A percentile compares a stretch with the other conserved stretches of the same genome.
These are phyloP conservation scores for Clupea harengus DNA, from an alignment of 2,113 vertebrate species.

Conservation along the genomic window DNA sequence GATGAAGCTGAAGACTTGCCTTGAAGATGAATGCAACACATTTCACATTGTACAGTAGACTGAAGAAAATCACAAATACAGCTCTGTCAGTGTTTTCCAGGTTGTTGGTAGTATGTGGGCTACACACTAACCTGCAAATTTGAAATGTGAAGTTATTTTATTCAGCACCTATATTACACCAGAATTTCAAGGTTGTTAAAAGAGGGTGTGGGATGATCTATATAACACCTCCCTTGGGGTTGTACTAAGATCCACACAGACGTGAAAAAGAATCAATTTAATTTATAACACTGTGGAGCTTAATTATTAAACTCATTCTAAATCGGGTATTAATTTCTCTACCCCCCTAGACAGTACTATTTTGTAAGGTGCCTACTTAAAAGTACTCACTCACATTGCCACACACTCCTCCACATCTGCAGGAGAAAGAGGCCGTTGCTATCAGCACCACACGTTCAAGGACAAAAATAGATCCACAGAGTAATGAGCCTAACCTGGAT, in stretches of 20 bases:
- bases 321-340: constrained; percentile 36
- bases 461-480: neutral
- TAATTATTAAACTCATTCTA: constrained; percentile 36
- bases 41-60: neutral
- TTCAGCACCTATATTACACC: neutral
- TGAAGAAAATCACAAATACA: neutral
- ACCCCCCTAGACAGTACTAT: neutral
- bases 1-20: neutral
- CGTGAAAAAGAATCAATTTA: constrained; percentile 26
- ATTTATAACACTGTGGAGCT: constrained; percentile 15
- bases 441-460: constrained; percentile 2
- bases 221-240: neutral
- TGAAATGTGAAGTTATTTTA: neutral
- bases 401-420: neutral
- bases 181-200: neutral
- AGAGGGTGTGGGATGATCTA: neutral
- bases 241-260: neutral
- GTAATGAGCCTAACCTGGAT: neutral
- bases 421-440: neutral
- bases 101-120: neutral
- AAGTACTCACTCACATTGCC: neutral
- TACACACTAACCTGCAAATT: neutral
- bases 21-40: neutral
- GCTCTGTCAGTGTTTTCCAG: neutral
- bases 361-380: constrained; percentile 25